These are phyloP conservation scores for Hippocampus kuda DNA, from an alignment of 2,797 vertebrate genomes.

Conservation along the genomic window DNA sequence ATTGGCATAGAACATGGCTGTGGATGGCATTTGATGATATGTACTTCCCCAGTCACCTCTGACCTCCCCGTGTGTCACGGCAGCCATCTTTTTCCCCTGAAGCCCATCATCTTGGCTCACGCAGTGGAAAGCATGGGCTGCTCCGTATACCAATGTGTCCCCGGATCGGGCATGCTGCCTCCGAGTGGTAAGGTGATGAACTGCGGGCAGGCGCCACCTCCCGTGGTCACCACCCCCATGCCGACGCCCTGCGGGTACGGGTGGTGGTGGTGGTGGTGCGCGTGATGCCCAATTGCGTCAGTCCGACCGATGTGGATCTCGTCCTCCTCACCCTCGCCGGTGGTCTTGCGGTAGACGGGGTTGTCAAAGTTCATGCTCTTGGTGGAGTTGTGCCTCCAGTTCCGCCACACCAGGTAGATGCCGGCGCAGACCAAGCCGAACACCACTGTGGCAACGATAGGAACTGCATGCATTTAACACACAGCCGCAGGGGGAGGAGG, in stretches of 20 bases:
- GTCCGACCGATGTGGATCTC: slow-evolving; percentile 94
- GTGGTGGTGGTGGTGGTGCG: slow-evolving; percentile 62
- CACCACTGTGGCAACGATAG: slow-evolving; percentile 78
- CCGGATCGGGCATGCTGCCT: slow-evolving; percentile 64
- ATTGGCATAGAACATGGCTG: slow-evolving; percentile 33
- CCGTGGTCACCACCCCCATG: slow-evolving; percentile 67
- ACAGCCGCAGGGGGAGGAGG: slow-evolving; percentile 55
- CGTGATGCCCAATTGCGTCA: slow-evolving; percentile 70
- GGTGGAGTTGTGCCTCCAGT: slow-evolving; percentile 92
- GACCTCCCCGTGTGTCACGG: slow-evolving; percentile 47
- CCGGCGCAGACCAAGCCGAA: slow-evolving; percentile 81
- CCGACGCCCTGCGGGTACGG: slow-evolving; percentile 65
- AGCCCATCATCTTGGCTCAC: slow-evolving; percentile 39
- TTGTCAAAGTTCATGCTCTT: slow-evolving; percentile 99
- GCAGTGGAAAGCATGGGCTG: slow-evolving; percentile 66
- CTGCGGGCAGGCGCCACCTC: slow-evolving; percentile 63
- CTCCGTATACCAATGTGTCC: slow-evolving; percentile 73
- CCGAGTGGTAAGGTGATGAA: slow-evolving; percentile 71
- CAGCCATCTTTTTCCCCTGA: slow-evolving; percentile 25
- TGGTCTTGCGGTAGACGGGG: slow-evolving; percentile 95
- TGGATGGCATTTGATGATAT: slow-evolving; percentile 38
- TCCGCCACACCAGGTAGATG: slow-evolving; percentile 90
- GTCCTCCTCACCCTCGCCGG: slow-evolving; percentile 82
- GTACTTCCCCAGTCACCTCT: slow-evolving; percentile 25
- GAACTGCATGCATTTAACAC: slow-evolving; percentile 74